phyloP scores from a whole-genome alignment of 2,888 invertebrate species.

The Fragum whitleyi region DNA sequence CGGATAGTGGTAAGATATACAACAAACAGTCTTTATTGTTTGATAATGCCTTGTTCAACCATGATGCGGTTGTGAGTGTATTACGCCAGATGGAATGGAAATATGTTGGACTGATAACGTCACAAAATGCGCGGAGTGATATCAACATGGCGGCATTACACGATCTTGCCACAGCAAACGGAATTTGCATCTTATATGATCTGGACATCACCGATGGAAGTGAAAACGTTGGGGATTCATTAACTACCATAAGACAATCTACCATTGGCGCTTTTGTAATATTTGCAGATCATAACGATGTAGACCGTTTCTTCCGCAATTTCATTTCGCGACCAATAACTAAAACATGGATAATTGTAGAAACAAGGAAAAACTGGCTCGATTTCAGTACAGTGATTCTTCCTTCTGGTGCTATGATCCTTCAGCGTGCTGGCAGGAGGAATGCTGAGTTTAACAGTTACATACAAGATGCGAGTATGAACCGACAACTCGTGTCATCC shows the following conservation, averaged over 20 bases:
- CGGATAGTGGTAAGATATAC: slow-evolving; percentile 36
- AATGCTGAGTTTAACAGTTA: slow-evolving; percentile 58
- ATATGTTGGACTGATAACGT: slow-evolving; percentile 68
- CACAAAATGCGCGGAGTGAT: slow-evolving; percentile 36
- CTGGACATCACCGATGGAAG: not conserved
- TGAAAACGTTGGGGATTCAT: not conserved
- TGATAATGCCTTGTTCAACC: slow-evolving; percentile 39
- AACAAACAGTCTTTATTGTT: slow-evolving; percentile 20
- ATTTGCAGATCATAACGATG: slow-evolving; percentile 50
- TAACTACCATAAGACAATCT: not conserved
- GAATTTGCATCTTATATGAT: not conserved
- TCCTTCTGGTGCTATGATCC: slow-evolving; percentile 61
- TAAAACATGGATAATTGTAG: slow-evolving; percentile 65
- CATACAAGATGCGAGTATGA: slow-evolving; percentile 1
- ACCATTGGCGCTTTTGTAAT: slow-evolving; percentile 48
- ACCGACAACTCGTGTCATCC: not conserved
- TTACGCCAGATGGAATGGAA: slow-evolving; percentile 67
- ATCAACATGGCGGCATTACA: slow-evolving; percentile 12
- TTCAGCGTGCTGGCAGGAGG: slow-evolving; percentile 54
- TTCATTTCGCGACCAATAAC: slow-evolving; percentile 47
- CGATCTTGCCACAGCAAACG: not conserved
- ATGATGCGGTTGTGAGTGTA: slow-evolving; percentile 62
- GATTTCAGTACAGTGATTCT: slow-evolving; percentile 48
- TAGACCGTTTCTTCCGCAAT: slow-evolving; percentile 54
- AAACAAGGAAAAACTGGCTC: slow-evolving; percentile 53